A percentile compares a stretch with the other conserved stretches of the same genome.
phyloP scores from a whole-genome alignment of 2,888 invertebrate species.

The Megastigmus dorsalis region DNA sequence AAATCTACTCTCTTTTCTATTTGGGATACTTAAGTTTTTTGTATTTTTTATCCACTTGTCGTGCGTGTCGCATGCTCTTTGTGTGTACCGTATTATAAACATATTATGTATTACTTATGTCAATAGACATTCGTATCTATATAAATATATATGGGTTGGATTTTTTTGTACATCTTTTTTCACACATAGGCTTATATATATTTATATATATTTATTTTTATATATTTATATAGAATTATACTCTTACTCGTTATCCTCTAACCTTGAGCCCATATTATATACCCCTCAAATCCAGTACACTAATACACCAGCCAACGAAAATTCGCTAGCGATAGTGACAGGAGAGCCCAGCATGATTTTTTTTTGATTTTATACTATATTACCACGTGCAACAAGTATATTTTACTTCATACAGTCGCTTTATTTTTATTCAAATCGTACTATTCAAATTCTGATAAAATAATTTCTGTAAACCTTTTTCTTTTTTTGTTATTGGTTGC shows the following conservation, averaged over 20 bases:
- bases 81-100: conserved; percentile 71
- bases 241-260: conserved; percentile 54
- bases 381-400: too few relatives aligned
- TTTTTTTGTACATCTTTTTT: conserved; percentile 49
- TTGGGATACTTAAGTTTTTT: conserved; percentile 66
- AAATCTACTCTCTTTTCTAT: conserved; percentile 70
- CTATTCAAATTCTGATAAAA: too few relatives aligned
- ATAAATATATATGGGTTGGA: conserved; percentile 50
- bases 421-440: too few relatives aligned
- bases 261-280: conserved; percentile 34
- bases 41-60: conserved; percentile 72
- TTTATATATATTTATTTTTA: conserved; percentile 61
- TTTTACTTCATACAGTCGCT: too few relatives aligned
- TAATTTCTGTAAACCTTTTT: too few relatives aligned
- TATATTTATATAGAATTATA: conserved; percentile 56
- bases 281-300: conserved; percentile 55
- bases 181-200: conserved; percentile 43
- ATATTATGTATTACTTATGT: conserved; percentile 53
- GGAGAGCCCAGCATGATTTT: conserved; percentile 73
- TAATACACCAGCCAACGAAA: conserved; percentile 62
- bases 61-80: conserved; percentile 75
- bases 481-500: not conserved
- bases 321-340: conserved; percentile 74
- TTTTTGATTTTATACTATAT: conserved; percentile 55
- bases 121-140: conserved; percentile 49